Evolutionary conservation across 2,797 vertebrate genomes (phyloP).

Genomic region (Emydoidea blandingii): DNA sequence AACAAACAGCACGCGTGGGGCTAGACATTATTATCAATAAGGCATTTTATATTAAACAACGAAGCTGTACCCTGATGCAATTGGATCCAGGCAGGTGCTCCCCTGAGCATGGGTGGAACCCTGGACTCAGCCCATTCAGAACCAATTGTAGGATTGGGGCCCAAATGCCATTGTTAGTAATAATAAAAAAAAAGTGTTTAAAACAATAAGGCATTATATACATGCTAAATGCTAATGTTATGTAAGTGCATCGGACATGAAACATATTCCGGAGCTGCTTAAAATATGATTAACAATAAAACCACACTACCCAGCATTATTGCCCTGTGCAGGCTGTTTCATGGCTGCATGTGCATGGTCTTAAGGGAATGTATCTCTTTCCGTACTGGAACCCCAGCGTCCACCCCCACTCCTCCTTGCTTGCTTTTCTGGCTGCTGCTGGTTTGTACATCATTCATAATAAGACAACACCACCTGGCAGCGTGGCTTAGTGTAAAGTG

Average conservation of each 20-base stretch:
- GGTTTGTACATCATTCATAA: background rate
- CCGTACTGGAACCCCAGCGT: background rate
- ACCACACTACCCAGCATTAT: background rate
- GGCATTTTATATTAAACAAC: background rate
- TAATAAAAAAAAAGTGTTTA: background rate
- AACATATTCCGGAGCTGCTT: background rate
- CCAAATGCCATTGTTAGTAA: accelerated
- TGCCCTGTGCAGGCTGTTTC: background rate
- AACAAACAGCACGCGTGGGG: background rate
- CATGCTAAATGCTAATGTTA: background rate
- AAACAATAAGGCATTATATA: background rate
- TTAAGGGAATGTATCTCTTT: background rate
- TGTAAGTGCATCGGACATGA: background rate
- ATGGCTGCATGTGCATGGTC: background rate
- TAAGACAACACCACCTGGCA: background rate
- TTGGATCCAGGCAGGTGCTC: background rate
- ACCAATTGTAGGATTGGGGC: background rate
- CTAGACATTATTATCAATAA: accelerated
- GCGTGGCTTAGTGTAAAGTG: background rate
- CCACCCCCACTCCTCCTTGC: background rate
- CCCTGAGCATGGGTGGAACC: background rate
- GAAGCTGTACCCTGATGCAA: accelerated
- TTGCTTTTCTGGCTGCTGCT: background rate
- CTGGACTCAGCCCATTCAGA: background rate
- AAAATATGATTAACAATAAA: background rate